These are phyloP conservation scores for Torymus auratus DNA, from an alignment of 2,888 invertebrate species.

Conservation along the genomic window DNA sequence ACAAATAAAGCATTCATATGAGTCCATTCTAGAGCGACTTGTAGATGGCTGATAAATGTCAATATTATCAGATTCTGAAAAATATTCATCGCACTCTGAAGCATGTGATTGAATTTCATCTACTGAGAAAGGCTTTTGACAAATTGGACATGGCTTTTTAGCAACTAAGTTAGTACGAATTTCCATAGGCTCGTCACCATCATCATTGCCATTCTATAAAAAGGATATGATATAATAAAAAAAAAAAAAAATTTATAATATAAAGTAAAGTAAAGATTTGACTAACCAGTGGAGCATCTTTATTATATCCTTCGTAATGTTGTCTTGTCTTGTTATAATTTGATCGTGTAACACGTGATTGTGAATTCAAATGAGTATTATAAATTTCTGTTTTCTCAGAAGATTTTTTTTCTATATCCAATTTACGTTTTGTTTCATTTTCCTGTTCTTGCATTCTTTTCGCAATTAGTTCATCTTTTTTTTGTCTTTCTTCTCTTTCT, in stretches of 20 bases:
- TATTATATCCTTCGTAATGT: neutral
- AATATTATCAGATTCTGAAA: constrained; percentile 37
- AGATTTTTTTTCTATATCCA: constrained; percentile 47
- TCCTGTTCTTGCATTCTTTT: constrained; percentile 46
- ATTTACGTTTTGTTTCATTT: constrained; percentile 43
- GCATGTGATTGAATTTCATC: constrained; percentile 68
- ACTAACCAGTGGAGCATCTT: constrained; percentile 36
- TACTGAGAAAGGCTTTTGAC: constrained; percentile 63
- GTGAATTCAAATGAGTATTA: constrained; percentile 24
- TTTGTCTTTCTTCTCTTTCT: constrained; percentile 50
- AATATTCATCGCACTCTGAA: constrained; percentile 65
- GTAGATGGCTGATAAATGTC: constrained; percentile 41
- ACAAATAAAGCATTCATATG: constrained; percentile 64
- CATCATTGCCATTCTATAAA: constrained; percentile 30
- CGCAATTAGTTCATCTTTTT: constrained; percentile 48
- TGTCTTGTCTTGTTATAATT: constrained; percentile 1
- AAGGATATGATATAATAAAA: constrained; percentile 3
- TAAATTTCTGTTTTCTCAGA: constrained; percentile 54
- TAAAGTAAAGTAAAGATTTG: neutral
- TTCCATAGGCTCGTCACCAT: constrained; percentile 31
- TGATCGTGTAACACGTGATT: constrained; percentile 24
- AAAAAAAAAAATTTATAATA: neutral
- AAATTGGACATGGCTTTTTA: constrained; percentile 67
- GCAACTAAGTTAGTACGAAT: constrained; percentile 35
- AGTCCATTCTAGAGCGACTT: constrained; percentile 24